phyloP scores from a whole-genome alignment of 2,888 invertebrate genomes.

The Punctoribates punctum region DNA sequence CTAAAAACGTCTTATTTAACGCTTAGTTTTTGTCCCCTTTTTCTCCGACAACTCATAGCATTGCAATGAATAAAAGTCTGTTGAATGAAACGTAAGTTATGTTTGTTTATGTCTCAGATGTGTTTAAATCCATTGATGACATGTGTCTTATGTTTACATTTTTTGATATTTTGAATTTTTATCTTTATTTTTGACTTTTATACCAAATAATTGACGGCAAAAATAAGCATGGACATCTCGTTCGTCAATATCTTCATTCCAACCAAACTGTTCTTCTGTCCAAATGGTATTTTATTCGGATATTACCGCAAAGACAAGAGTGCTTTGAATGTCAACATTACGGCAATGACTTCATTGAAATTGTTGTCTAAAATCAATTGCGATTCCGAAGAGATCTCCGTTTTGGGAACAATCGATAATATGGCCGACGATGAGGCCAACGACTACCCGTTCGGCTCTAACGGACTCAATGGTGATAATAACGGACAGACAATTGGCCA shows the following conservation, averaged over 20 bases:
- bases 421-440: not conserved
- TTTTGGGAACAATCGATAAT: slow-evolving; percentile 23
- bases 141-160: too few relatives aligned
- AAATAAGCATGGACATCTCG: not conserved
- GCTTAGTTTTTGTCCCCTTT: too few relatives aligned
- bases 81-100: too few relatives aligned
- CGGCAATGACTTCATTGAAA: slow-evolving; percentile 21
- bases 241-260: slow-evolving; percentile 29
- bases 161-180: too few relatives aligned
- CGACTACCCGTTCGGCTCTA: not conserved
- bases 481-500: not conserved
- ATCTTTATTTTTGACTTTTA: too few relatives aligned
- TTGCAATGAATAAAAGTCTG: too few relatives aligned
- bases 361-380: slow-evolving; percentile 13
- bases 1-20: too few relatives aligned
- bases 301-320: slow-evolving; percentile 11
- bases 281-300: slow-evolving; percentile 8
- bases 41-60: too few relatives aligned
- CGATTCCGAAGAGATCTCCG: slow-evolving; percentile 16
- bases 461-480: not conserved
- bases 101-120: too few relatives aligned
- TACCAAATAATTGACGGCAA: too few relatives aligned
- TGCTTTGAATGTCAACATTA: slow-evolving; percentile 25
- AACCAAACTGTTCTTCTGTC: slow-evolving; percentile 17
- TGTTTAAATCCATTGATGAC: too few relatives aligned